phyloP scores from a whole-genome alignment of 1,140 invertebrate species.

The Gryllus bimaculatus region DNA sequence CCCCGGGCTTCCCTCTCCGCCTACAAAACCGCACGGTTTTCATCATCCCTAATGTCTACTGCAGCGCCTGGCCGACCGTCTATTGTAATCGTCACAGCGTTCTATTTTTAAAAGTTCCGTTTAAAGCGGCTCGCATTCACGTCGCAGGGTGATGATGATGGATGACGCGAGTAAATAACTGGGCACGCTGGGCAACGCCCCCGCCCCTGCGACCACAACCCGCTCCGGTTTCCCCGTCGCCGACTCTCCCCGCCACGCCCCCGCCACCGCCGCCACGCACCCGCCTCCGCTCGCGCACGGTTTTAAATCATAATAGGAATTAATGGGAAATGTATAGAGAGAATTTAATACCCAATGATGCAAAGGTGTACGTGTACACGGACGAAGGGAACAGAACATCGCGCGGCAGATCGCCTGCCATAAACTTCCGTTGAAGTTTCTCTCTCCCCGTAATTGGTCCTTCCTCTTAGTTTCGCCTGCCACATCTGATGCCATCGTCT shows the following conservation, averaged over 20 bases:
- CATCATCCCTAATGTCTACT: constrained; percentile 4
- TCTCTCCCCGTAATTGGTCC: too few species aligned
- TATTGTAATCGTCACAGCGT: not conserved
- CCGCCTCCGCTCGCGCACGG: not conserved
- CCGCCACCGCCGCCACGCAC: too few species aligned
- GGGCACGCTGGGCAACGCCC: not conserved
- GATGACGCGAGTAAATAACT: constrained; percentile 1
- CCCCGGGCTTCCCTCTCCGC: not conserved
- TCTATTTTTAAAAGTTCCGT: constrained; percentile 5
- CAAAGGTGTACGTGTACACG: not conserved
- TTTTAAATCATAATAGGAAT: not conserved
- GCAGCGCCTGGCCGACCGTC: not conserved
- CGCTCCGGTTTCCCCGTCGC: not conserved
- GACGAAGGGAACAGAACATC: too few species aligned
- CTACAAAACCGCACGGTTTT: not conserved
- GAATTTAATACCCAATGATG: not conserved
- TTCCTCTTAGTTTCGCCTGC: too few species aligned
- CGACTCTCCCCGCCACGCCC: not conserved
- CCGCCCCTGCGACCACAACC: not conserved
- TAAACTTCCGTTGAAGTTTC: too few species aligned
- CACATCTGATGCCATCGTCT: too few species aligned
- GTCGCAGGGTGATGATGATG: not conserved
- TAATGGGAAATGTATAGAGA: not conserved
- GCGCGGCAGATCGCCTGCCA: too few species aligned
- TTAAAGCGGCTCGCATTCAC: not conserved